Evolutionary conservation across 2,888 invertebrate genomes (phyloP), one percentile per base, ranked within the genome.

Genomic region (Gibbula magus): DNA sequence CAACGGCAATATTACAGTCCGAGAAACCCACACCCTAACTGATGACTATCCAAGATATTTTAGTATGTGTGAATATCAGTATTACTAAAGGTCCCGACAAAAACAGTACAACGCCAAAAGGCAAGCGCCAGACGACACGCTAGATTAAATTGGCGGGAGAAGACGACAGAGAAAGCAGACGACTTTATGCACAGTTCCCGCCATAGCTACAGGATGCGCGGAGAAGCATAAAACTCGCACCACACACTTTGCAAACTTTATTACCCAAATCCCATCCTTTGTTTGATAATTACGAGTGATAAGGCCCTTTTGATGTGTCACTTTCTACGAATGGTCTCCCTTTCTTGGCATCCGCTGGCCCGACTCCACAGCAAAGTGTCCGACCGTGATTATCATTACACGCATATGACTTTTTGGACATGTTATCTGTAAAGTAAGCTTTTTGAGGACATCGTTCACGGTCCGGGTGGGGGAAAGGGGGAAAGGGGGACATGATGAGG

Each of bases 261-360:
- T 79, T 56, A 67, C 67, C 56, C 45, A 61, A 51, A 22, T 45
- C 75, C 22, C 61, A 66, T 52, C 35, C 74, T 75, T 79, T 79
- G 79, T 79, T 79, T 79, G 75, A 76, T 79, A 79, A 79, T 79
- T 75, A 79, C 32, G 32, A 45, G 66, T 61, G 79, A 79, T 79
- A 79, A 52, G 51, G 32, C 32, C 32, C 79, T 75, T 79, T 79
- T 61, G 61, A 61, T 61, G 61, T 61, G 61, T 29, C 29, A 61
- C 25, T 61, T 61, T 61, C 61, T 61, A 61, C 61, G 61, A 61
- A 61, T 61, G 61, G 61, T 61, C 61, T 61, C 29, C 61, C 18
- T 61, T 61, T 29, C 61, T 25, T 4, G 29, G 61, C 61, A 61
- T 61, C 61, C 29, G 13, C 61, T 61, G 61, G 29, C 25, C 61